Base-by-base conservation (phyloP, 2,113 vertebrate genomes). In the Mus spicilegus region DNA sequence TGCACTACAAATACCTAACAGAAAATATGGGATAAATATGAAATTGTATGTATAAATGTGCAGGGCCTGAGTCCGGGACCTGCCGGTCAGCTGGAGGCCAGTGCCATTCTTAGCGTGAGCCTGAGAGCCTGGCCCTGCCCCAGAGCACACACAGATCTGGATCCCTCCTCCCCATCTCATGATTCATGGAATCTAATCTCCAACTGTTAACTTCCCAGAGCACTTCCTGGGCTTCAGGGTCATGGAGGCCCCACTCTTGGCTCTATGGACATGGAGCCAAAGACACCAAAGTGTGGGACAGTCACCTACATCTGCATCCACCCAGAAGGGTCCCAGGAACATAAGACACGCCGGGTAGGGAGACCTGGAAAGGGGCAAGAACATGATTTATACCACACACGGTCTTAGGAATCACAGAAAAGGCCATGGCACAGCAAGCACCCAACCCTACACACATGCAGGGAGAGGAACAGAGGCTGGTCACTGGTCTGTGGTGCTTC, bases 181-280 rank as follows among this genome's bases (percentile, higher is more conserved):
- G 63, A 81, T 30, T 58, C 49, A 0, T 1, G 94, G 77, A 90
- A 97, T 97, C 96, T 97, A 92, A 97, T 96, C 97, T 94, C 80
- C 93, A 96, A 93, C 86, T 2, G 93, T 82, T 80, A 1, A 77
- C 77, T 97, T 96, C 96, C 70, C 97, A 87, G 85, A 28, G 65
- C 1, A 70, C 77, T 97, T 96, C 92, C 76, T 94, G 78, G 85
- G 19, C 13, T 19, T 84, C 49, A 69, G 28, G 72, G 77, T 46
- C 94, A 58, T 28, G 76, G 70, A 36, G 28, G 12, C n/a, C 28
- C 19, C 3, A 80, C 17, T 28, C 17, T 26, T 63, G 10, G 72
- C 78, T 88, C 67, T 24, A 22, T 1, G 1, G 78, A 33, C 51
- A 16, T 39, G 46, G 24, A 26, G 17, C n/a, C 20, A 20, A 42